These are phyloP conservation scores for Orthosia gothica DNA, from an alignment of 2,888 invertebrate species.

Conservation along the genomic window DNA sequence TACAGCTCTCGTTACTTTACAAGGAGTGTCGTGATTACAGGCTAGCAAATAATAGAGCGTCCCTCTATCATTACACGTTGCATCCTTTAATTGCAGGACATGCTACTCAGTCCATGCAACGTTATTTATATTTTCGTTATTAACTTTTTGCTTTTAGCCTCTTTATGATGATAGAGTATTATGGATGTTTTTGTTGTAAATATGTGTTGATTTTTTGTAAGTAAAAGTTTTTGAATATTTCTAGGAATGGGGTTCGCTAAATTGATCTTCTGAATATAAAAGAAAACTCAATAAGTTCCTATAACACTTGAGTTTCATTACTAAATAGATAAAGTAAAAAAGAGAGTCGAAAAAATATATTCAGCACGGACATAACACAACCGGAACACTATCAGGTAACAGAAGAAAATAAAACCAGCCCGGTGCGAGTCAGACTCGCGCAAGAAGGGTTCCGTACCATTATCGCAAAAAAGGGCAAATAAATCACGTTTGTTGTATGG, in stretches of 20 bases:
- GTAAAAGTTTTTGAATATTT: not conserved
- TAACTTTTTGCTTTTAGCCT: conserved; percentile 66
- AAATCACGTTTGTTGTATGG: too few species aligned
- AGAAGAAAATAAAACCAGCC: too few species aligned
- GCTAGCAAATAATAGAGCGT: conserved; percentile 69
- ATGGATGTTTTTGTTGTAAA: conserved; percentile 3
- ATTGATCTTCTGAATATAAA: not conserved
- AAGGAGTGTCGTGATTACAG: conserved; percentile 68
- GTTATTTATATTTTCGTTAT: conserved; percentile 69
- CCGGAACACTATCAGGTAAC: too few species aligned
- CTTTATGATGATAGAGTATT: conserved; percentile 31
- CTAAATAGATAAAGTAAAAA: too few species aligned
- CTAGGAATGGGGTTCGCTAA: not conserved
- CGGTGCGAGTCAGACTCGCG: too few species aligned
- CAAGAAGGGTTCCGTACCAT: too few species aligned
- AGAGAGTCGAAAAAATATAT: too few species aligned
- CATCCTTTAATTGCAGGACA: conserved; percentile 74
- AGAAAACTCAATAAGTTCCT: too few species aligned
- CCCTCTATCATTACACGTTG: conserved; percentile 66
- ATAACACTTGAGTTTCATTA: too few species aligned
- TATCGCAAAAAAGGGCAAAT: too few species aligned
- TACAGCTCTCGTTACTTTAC: conserved; percentile 63
- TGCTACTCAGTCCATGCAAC: conserved; percentile 69
- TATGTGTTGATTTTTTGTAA: not conserved
- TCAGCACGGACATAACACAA: too few species aligned